Conservation (phyloP, 1,140 invertebrate species). For the Bilobella aurantiaca region DNA sequence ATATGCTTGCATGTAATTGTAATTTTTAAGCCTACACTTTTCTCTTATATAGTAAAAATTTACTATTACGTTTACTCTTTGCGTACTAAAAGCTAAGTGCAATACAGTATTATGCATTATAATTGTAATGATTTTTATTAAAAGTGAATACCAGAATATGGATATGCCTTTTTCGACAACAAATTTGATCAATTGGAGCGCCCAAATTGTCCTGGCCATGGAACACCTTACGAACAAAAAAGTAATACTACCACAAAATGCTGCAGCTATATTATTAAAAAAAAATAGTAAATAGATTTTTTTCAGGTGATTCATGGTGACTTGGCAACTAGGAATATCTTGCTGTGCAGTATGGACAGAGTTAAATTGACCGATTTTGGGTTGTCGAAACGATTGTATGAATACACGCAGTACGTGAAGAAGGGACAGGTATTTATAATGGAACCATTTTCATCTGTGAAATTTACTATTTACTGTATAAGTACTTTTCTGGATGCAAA, state of each 20-base stretch:
- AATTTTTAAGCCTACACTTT: too few species aligned
- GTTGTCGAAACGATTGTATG: neutral
- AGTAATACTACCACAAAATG: neutral
- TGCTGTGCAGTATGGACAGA: neutral
- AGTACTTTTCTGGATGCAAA: too few species aligned
- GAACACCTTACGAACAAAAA: neutral
- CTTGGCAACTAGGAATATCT: neutral
- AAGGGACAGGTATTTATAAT: neutral
- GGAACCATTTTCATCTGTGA: neutral
- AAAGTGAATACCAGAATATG: too few species aligned
- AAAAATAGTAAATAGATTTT: neutral
- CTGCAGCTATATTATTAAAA: too few species aligned
- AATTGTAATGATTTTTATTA: too few species aligned
- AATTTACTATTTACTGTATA: neutral
- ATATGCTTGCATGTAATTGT: too few species aligned
- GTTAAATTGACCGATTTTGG: neutral
- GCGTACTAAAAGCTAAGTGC: too few species aligned
- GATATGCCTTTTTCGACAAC: neutral
- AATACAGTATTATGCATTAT: too few species aligned
- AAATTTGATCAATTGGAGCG: neutral
- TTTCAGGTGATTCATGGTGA: neutral
- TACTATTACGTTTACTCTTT: too few species aligned
- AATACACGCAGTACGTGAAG: neutral
- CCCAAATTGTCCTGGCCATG: neutral
- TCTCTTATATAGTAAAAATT: too few species aligned